A percentile compares a stretch with the other conserved stretches of the same genome.
Evolutionary conservation across 2,113 vertebrate species (phyloP).

Genomic region (Panthera tigris): DNA sequence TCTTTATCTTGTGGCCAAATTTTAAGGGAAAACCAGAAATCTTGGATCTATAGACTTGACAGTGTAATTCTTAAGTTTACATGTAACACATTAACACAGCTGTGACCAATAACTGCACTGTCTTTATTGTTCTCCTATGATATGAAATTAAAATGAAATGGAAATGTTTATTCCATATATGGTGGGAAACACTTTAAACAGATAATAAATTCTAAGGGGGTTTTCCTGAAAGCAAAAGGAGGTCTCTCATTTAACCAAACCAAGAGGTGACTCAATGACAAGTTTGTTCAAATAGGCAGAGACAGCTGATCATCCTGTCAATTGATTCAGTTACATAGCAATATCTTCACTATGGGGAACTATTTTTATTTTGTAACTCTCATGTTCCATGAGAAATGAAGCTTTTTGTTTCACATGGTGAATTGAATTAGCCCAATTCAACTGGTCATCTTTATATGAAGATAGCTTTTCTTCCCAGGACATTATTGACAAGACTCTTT

Average conservation of each 20-base stretch:
- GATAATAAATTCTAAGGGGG: conserved; percentile 65
- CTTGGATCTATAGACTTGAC: conserved; percentile 72
- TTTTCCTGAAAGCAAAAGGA: conserved; percentile 52
- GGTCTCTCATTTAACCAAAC: conserved; percentile 50
- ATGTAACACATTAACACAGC: conserved; percentile 77
- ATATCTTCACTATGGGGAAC: conserved; percentile 63
- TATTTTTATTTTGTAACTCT: conserved; percentile 47
- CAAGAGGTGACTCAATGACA: conserved; percentile 52
- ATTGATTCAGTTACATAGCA: conserved; percentile 8
- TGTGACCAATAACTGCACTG: conserved; percentile 78
- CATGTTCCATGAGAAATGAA: conserved; percentile 59
- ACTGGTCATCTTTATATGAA: conserved; percentile 40
- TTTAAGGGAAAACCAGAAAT: conserved; percentile 74
- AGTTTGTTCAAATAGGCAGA: conserved; percentile 65
- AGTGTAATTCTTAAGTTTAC: conserved; percentile 76
- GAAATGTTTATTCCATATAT: conserved; percentile 81
- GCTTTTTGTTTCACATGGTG: conserved; percentile 68
- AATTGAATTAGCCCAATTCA: neutral
- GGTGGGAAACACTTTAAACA: conserved; percentile 72
- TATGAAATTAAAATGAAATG: conserved; percentile 82
- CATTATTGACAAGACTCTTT: conserved; percentile 57
- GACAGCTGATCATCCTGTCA: neutral
- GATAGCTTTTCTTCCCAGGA: conserved; percentile 46
- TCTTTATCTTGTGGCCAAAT: conserved; percentile 72
- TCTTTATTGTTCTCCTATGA: conserved; percentile 77